Percentiles rank a stretch among this genome's conserved stretches.
phyloP scores from a whole-genome alignment of 2,113 vertebrate species.

The Triplophysa dalaica region DNA sequence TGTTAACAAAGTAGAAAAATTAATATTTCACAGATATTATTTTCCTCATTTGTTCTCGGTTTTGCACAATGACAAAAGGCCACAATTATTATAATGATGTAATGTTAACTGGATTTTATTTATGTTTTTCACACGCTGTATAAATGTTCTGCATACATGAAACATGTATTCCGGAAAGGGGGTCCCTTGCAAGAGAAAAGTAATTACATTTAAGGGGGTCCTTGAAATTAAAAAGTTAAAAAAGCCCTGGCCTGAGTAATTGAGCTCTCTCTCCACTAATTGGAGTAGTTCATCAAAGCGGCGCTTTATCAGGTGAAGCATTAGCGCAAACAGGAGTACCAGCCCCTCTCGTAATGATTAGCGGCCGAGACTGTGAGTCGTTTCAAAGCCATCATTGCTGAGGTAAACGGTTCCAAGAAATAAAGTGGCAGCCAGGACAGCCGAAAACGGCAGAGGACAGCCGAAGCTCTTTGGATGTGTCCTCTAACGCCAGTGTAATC shows the following conservation, averaged over 20 bases:
- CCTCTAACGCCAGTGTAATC: slow-evolving; percentile 62
- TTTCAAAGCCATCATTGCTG: slow-evolving; percentile 42
- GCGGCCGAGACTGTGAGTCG: slow-evolving; percentile 53
- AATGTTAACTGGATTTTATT: too few relatives aligned
- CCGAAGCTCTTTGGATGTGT: slow-evolving; percentile 62
- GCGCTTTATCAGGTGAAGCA: slow-evolving; percentile 61
- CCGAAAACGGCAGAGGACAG: slow-evolving; percentile 62
- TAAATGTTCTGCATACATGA: too few relatives aligned
- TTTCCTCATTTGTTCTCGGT: too few relatives aligned
- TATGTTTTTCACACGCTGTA: too few relatives aligned
- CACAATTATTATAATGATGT: too few relatives aligned
- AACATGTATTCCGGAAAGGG: too few relatives aligned
- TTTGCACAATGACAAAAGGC: too few relatives aligned
- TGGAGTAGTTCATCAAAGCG: slow-evolving; percentile 57
- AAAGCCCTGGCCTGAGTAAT: slow-evolving; percentile 12
- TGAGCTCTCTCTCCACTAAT: slow-evolving; percentile 46
- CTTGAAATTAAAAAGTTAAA: not conserved
- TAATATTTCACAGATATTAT: too few relatives aligned
- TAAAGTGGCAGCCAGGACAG: not conserved
- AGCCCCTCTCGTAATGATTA: slow-evolving; percentile 51
- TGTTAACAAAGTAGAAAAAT: too few relatives aligned
- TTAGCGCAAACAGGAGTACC: slow-evolving; percentile 58
- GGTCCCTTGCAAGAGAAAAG: too few relatives aligned
- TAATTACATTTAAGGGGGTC: not conserved
- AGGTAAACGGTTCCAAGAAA: slow-evolving; percentile 38